Evolutionary conservation across 30 jellyfish, hydroid and myxozoan genomes (phyloP).

Genomic region (Hydractinia symbiolongicarpus): DNA sequence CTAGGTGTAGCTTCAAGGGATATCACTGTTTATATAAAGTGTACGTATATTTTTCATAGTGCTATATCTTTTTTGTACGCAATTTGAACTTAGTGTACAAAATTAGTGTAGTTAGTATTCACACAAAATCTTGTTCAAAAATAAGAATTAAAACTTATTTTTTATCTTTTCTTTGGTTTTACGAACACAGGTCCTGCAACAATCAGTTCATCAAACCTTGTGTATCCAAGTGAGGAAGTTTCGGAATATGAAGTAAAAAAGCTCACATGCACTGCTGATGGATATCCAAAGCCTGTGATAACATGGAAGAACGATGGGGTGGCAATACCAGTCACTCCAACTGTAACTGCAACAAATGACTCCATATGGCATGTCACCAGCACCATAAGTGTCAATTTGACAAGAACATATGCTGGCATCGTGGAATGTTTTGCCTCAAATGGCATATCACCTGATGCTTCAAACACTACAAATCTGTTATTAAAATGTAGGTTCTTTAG

Average conservation of each 20-base stretch:
- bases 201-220: too few relatives aligned
- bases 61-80: too few relatives aligned
- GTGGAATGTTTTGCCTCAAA: constrained; percentile 6
- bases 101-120: too few relatives aligned
- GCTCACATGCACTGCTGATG: constrained; percentile 5
- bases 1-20: neutral
- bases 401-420: neutral
- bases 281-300: constrained; percentile 14
- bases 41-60: neutral
- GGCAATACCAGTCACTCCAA: neutral
- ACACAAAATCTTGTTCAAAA: too few relatives aligned
- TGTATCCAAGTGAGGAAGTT: neutral
- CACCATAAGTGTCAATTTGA: neutral
- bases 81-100: too few relatives aligned
- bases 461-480: neutral
- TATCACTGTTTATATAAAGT: neutral
- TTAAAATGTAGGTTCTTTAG: constrained; percentile 7
- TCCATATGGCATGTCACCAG: constrained; percentile 16
- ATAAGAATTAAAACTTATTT: too few relatives aligned
- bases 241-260: neutral
- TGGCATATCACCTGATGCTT: neutral
- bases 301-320: constrained; percentile 13
- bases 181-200: too few relatives aligned
- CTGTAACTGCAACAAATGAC: neutral
- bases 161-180: too few relatives aligned